Base-by-base conservation (phyloP, 2,113 vertebrate species). In the Cynocephalus volans region DNA sequence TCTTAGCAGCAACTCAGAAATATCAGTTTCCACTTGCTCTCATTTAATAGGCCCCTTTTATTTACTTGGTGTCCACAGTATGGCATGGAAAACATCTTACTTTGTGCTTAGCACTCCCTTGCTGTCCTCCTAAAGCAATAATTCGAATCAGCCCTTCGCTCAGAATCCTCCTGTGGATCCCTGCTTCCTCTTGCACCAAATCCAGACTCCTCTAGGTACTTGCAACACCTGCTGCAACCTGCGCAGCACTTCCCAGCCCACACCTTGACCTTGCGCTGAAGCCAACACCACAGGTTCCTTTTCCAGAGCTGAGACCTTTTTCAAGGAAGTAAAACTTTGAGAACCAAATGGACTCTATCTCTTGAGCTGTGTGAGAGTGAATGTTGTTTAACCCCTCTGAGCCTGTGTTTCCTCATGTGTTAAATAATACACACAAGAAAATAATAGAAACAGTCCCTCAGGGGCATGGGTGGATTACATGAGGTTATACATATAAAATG, bases 1-100 rank as follows among this genome's bases (percentile, higher is more conserved):
- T 88, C 84, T 96, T 90, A 80, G 95, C 70, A 50, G 85, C 75
- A 50, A 45, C 3, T 86, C 95, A 77, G 89, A 82, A 96, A 84
- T 9, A 52, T 23, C 90, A 72, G 48, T 56, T 96, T 26, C 64
- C 10, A 69, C 80, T 85, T 60, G 82, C 82, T 79, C n/a, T 91
- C 77, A 5, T 76, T 92, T 60, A 50, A 52, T 8, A 80, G 31
- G 56, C 18, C 23, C n/a, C 88, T 19, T 83, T 69, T 76, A 73
- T 81, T 58, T 94, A 33, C 62, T 54, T 28, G 52, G 77, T 89
- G 28, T n/a, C 88, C 62, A 85, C 77, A 90, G 86, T 52, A 31
- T 89, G 79, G 54, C 92, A 88, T 73, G 88, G 84, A 81, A 90
- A 97, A 31, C 69, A 87, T 10, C 24, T 33, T 85, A 7, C 73